phyloP scores from a whole-genome alignment of 2,113 vertebrate genomes.

The Misgurnus anguillicaudatus region DNA sequence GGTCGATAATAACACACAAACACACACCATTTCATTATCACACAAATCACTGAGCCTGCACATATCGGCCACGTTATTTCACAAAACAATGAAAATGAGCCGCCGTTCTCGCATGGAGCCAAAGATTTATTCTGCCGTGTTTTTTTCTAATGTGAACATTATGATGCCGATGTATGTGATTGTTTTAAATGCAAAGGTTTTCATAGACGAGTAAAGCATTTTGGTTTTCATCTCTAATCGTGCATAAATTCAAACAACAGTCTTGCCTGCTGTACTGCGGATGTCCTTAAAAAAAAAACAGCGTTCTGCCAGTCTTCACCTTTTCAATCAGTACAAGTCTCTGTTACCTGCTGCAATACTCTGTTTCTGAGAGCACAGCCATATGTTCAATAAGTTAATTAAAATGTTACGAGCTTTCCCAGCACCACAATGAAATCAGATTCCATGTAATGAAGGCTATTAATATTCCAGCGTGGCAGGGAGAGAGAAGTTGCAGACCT shows the following conservation, averaged over 20 bases:
- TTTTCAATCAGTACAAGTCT: constrained; percentile 6
- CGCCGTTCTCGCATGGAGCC: not conserved
- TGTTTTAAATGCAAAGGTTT: constrained; percentile 19
- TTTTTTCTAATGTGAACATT: constrained; percentile 1
- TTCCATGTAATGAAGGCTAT: constrained; percentile 75
- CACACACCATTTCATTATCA: constrained; percentile 25
- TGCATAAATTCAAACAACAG: not conserved
- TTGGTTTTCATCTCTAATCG: not conserved
- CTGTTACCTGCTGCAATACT: constrained; percentile 62
- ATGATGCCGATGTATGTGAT: not conserved
- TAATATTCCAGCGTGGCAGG: constrained; percentile 72
- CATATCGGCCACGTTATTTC: constrained; percentile 38
- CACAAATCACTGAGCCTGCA: not conserved
- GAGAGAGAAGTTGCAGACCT: constrained; percentile 63
- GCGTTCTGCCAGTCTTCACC: not conserved
- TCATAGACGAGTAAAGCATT: not conserved
- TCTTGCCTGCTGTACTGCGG: constrained; percentile 14
- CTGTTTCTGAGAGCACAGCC: constrained; percentile 66
- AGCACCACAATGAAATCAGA: constrained; percentile 72
- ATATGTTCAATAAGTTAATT: constrained; percentile 73
- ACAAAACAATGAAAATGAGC: constrained; percentile 41
- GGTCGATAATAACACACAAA: constrained; percentile 60
- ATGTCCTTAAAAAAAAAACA: not conserved
- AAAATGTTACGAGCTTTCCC: constrained; percentile 70
- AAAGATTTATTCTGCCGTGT: constrained; percentile 36